Evolutionary conservation across 1,140 invertebrate genomes (phyloP), one percentile per base, ranked within the genome.

Genomic region (Drosophila nannoptera): DNA sequence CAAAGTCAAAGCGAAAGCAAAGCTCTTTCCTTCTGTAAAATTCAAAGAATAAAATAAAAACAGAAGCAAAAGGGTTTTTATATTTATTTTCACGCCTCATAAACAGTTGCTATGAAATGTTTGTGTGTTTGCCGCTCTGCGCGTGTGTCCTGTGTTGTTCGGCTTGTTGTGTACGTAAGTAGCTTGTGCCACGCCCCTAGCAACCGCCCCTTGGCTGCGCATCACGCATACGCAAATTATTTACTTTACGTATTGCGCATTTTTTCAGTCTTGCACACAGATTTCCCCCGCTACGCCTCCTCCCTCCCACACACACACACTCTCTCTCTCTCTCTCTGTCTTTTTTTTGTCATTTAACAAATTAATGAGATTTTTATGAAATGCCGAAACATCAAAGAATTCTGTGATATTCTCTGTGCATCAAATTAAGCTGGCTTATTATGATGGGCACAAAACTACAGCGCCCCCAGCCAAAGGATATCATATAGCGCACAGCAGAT

Each of bases 351-450:
- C 54, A 65, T 70, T 65, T 64, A 61, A 58, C 40, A 83, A 73
- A 78, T 63, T 78, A 75, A 78, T 75, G 64, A 73, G 71, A 58
- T 55, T 73, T 78, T 73, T 77, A 70, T 73, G 42, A 50, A 50
- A 67, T 58, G 46, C 62, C 45, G 43, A 59, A 50, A 82, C 78
- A 83, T 82, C 78, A 82, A 82, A 82, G 78, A 69, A 75, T 75
- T 83, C 53, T 63, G 8, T 14, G 42, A 52, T 48, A 61, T 68
- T 49, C 43, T 22, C 14, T 61, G 53, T 35, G 50, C 69, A 70
- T 65, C 53, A 80, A 83, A 83, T 83, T 83, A 83, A 69, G 65
- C 62, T 63, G 69, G 80, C 56, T 71, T 70, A 84, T 84, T 69
- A 73, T 42, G 75, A 43, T 46, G 68, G 50, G 7, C 22, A 29